Base-by-base conservation (phyloP, 2,888 invertebrate genomes). In the Diaperis boleti region DNA sequence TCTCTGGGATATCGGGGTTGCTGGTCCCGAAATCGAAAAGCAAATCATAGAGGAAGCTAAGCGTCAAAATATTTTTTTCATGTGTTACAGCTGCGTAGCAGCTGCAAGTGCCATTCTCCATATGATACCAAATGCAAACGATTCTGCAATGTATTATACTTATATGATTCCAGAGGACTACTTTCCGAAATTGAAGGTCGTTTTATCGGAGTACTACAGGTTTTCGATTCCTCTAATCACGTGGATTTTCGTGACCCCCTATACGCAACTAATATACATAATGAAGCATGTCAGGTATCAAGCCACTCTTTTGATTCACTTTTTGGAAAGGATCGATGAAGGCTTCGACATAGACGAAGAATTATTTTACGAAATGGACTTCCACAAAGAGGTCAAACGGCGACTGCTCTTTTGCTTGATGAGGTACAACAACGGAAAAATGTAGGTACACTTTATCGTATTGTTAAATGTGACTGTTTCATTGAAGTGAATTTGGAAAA, bases 41-140 rank as follows among this genome's bases (percentile, higher is more conserved):
- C 14, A 17, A 31, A 47, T 47, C n/a, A 14, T 15, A 15, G n/a
- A 5, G 3, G 47, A 47, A 17, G 29, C 47, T n/a, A 13, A 13
- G 7, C 15, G 15, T 2, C 11, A 26, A 3, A 31, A 13, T 13
- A 7, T 8, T 1, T 47, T 47, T 17, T n/a, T 47, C 2, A 29
- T 47, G 14, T 26, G 14, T 1, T 29, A 47, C 15, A 11, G 8
- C 8, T 13, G 13, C 17, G 1, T 47, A 1, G 29, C 4, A 1
- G 29, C 29, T 1, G 15, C 13, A 2, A 31, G 31, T 47, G 47
- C 29, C 1, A 2, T 47, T 15, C 11, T 22, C 13, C 44, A 44
- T 26, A 22, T 10, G 1, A 44, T 44, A 13, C 44, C 44, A 1
- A 20, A 29, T 15, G 15, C 7, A 2, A 26, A 47, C 4, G 47